Evolutionary conservation across 2,113 vertebrate genomes (phyloP).

Genomic region (Takifugu flavidus): DNA sequence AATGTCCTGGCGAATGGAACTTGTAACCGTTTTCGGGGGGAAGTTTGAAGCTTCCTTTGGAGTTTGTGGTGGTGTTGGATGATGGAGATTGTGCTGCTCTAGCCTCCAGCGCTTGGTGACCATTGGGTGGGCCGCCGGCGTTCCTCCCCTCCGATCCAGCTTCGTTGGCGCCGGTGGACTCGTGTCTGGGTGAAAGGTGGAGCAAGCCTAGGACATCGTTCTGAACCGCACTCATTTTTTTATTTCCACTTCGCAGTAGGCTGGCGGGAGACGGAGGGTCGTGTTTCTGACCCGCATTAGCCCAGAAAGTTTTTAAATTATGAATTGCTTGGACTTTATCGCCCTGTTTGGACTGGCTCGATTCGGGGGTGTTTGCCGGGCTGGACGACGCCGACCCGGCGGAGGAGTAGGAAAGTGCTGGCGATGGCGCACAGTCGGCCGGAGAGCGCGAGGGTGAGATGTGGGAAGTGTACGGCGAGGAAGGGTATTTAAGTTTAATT

Average conservation of each 20-base stretch:
- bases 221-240: conserved; percentile 81
- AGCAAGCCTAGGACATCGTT: conserved; percentile 89
- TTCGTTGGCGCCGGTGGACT: conserved; percentile 28
- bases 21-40: conserved; percentile 88
- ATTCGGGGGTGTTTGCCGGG: conserved; percentile 79
- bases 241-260: conserved; percentile 67
- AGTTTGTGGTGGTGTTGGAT: conserved; percentile 32
- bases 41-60: conserved; percentile 74
- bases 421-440: conserved; percentile 80
- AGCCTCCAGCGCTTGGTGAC: conserved; percentile 73
- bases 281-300: conserved; percentile 76
- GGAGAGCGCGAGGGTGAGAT: conserved; percentile 86
- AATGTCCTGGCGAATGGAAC: conserved; percentile 86
- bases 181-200: conserved; percentile 81
- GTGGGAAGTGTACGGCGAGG: conserved; percentile 86
- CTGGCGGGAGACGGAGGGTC: conserved; percentile 72
- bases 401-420: conserved; percentile 87
- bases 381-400: conserved; percentile 83
- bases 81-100: conserved; percentile 62
- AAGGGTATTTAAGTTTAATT: conserved; percentile 82
- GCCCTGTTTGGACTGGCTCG: conserved; percentile 78
- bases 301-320: conserved; percentile 92
- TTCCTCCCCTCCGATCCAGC: conserved; percentile 21
- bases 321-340: conserved; percentile 87
- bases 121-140: conserved; percentile 73